Evolutionary conservation across 1,140 invertebrate genomes (phyloP), one percentile per base, ranked within the genome.

Genomic region (Meloidogyne floridensis): DNA sequence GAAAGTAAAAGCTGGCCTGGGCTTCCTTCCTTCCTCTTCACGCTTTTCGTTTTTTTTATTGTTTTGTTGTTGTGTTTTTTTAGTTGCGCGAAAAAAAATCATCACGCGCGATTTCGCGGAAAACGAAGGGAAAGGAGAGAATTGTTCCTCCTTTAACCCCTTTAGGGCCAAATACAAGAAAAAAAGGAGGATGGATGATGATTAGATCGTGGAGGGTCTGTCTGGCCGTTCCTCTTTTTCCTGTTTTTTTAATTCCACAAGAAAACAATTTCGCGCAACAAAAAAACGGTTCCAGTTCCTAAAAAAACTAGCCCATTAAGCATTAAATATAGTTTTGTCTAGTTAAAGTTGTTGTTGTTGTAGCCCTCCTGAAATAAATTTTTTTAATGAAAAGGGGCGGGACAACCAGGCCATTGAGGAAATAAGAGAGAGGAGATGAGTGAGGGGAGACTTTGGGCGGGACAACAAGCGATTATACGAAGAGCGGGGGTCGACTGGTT

Each of bases 251-350:
- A n/a, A n/a, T n/a, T n/a, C n/a, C n/a, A n/a, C n/a, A n/a, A n/a
- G n/a, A n/a, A n/a, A n/a, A n/a, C n/a, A n/a, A n/a, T n/a, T 65
- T 65, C 2, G 56, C 56, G 56, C 56, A n/a, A 20, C 20, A 32
- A 32, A 65, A 65, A 65, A 65, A 65, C n/a, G n/a, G 59, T 65
- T 65, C 59, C 59, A 65, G 59, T 65, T 65, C 59, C 59, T 65
- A 59, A 59, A 59, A 59, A 32, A 59, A 15, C 53, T 54, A 54
- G 53, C 53, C 53, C 11, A 54, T 54, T 54, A 54, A 10, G 11
- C 53, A 54, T 54, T 54, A 54, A 13, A 32, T 32, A 32, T 11
- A 54, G 53, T 11, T 11, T 54, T 32, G 53, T 54, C 53, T 54
- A 13, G 53, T 47, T 6, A 32, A 32, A 32, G 32, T 32, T 32